These are phyloP conservation scores for Cylloceria caligata DNA, from an alignment of 2,888 invertebrate species.

Conservation along the genomic window DNA sequence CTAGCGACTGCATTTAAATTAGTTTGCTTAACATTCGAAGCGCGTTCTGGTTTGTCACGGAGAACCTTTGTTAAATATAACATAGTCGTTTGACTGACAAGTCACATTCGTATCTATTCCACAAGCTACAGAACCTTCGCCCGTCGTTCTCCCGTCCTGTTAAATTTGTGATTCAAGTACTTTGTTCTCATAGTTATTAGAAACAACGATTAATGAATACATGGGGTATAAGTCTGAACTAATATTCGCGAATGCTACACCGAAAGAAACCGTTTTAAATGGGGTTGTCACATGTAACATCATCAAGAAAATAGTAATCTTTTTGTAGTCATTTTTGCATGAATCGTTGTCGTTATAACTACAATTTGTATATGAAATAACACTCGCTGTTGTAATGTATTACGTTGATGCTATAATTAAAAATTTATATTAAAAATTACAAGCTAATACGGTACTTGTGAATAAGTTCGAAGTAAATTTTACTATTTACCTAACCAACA, in stretches of 20 bases:
- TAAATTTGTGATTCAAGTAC: not conserved
- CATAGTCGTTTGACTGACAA: not conserved
- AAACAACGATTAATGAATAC: not conserved
- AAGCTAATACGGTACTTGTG: too few species aligned
- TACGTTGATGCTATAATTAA: too few species aligned
- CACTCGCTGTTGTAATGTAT: too few species aligned
- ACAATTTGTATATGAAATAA: too few species aligned
- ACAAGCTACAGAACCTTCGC: not conserved
- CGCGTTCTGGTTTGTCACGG: not conserved
- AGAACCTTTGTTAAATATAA: not conserved
- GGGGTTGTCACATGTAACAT: too few species aligned
- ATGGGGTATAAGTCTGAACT: not conserved
- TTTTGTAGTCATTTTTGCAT: too few species aligned
- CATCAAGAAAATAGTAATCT: too few species aligned
- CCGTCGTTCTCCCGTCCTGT: not conserved
- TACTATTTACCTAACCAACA: too few species aligned
- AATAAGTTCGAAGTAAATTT: too few species aligned
- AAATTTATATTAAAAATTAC: too few species aligned
- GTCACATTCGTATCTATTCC: not conserved
- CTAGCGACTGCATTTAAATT: constrained; percentile 34
- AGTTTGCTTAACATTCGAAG: constrained; percentile 12
- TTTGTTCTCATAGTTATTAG: not conserved
- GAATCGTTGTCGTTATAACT: too few species aligned
- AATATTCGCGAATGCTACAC: not conserved
- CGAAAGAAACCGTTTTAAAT: too few species aligned